These are phyloP conservation scores for Leptocoma aspasia DNA, from an alignment of 2,113 vertebrate species.

Conservation along the genomic window DNA sequence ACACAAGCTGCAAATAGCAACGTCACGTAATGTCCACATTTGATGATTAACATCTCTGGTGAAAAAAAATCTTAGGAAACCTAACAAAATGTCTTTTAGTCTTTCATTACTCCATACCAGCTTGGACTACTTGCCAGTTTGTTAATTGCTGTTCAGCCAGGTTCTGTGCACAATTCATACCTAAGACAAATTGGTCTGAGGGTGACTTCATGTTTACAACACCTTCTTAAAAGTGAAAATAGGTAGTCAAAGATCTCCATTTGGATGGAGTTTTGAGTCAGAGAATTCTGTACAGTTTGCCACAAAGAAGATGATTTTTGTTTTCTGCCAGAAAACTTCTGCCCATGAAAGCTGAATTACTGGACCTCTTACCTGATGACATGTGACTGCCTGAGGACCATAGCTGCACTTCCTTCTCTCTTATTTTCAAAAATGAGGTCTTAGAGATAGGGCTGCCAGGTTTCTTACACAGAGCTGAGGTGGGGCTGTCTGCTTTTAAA, in stretches of 20 bases:
- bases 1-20: background rate
- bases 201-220: background rate
- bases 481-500: background rate
- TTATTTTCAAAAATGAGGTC: background rate
- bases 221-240: background rate
- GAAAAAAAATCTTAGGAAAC: background rate
- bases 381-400: background rate
- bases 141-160: background rate
- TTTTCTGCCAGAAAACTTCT: background rate
- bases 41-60: background rate
- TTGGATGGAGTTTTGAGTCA: background rate
- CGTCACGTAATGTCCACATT: fast-evolving
- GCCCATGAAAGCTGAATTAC: background rate
- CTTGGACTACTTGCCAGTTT: background rate
- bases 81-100: background rate
- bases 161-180: background rate
- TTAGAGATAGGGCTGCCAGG: background rate
- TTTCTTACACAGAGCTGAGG: background rate
- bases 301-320: background rate
- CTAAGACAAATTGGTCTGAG: background rate
- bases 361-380: background rate
- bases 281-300: background rate
- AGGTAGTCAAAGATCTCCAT: background rate
- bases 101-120: background rate
- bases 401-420: background rate